These are phyloP conservation scores for Gorsachius goisagi DNA, from an alignment of 2,113 vertebrate species.

Conservation along the genomic window DNA sequence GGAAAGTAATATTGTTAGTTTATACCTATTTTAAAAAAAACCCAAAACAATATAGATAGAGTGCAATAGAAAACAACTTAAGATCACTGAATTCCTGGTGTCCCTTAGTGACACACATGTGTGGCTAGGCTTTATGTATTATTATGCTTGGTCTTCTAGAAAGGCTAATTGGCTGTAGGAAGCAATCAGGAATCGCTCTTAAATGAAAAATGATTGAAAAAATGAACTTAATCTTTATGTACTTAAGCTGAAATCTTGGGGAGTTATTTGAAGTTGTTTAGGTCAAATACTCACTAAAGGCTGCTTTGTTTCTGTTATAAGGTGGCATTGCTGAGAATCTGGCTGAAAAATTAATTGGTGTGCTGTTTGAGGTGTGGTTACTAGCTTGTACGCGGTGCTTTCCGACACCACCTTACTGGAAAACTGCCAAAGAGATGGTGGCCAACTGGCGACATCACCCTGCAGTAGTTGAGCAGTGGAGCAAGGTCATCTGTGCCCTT, in stretches of 20 bases:
- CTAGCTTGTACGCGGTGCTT: constrained; percentile 92
- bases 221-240: not conserved
- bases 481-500: constrained; percentile 91
- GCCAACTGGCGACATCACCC: constrained; percentile 97
- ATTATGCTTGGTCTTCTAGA: not conserved
- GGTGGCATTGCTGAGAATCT: constrained; percentile 93
- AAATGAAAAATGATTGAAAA: not conserved
- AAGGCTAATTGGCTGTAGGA: not conserved
- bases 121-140: not conserved
- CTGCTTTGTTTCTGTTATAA: constrained; percentile 62
- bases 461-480: constrained; percentile 97
- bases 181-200: not conserved
- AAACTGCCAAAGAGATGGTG: constrained; percentile 95
- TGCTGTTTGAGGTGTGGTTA: constrained; percentile 96
- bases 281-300: not conserved
- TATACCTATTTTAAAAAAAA: not conserved
- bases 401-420: constrained; percentile 95
- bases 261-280: not conserved
- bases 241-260: not conserved
- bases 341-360: constrained; percentile 91
- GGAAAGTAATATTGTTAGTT: not conserved
- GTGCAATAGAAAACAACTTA: not conserved
- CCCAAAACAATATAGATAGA: not conserved
- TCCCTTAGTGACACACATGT: accelerated
- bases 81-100: not conserved